Evolutionary conservation across 2,797 vertebrate genomes (phyloP).

Genomic region (Lepus oiostolus): DNA sequence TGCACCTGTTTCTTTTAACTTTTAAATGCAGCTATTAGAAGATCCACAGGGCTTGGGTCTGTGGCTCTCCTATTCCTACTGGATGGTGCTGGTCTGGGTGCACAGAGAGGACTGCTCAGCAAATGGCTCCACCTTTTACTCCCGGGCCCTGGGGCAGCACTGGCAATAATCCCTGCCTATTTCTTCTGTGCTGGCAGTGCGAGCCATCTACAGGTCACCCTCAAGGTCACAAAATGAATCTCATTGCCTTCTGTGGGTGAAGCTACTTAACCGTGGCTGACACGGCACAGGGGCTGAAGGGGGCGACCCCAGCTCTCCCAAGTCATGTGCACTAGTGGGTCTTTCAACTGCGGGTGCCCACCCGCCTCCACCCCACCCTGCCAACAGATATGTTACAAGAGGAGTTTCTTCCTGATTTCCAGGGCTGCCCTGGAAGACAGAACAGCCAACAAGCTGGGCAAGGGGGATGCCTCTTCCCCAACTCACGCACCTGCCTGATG

Average conservation of each 20-base stretch:
- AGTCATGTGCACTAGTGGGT: accelerated
- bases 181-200: neutral
- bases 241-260: neutral
- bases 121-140: neutral
- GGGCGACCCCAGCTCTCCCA: neutral
- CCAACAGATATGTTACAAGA: neutral
- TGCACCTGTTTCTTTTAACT: neutral
- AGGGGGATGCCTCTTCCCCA: neutral
- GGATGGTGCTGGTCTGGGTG: neutral
- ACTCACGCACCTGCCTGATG: constrained; percentile 24
- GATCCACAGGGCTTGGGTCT: neutral
- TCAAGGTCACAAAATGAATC: neutral
- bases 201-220: neutral
- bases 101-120: accelerated
- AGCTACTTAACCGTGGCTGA: neutral
- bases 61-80: accelerated
- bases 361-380: neutral
- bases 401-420: neutral
- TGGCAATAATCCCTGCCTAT: accelerated
- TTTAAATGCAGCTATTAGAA: neutral
- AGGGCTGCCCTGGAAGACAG: neutral
- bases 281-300: neutral
- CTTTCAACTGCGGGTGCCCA: neutral
- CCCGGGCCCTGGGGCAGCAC: neutral
- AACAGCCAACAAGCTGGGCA: neutral